Base-by-base conservation (phyloP, 1,140 invertebrate genomes). In the Dryas iulia region DNA sequence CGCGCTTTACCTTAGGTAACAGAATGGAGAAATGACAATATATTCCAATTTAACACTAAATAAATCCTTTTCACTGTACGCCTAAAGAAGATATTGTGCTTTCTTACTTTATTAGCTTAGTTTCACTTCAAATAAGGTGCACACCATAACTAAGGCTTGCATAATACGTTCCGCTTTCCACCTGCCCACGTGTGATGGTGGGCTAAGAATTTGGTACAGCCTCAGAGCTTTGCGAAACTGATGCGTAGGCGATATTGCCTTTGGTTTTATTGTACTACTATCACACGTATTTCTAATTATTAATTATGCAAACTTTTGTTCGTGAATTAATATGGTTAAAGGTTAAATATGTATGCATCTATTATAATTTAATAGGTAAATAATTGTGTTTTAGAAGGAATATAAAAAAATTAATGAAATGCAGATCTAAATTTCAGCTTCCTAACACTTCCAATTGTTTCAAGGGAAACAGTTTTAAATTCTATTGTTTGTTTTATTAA, bases 161-260 rank as follows among this genome's bases (percentile, higher is more conserved):
- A 82, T 84, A 87, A 89, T 58, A 60, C 53, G 78, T 79, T 83
- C 81, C 76, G 79, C 87, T 87, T 89, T 89, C 81, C 83, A 87
- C 76, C 84, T 78, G 79, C 87, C 85, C 87, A 87, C 85, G 80
- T 72, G 39, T 33, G 63, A 10, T 54, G 31, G 79, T 82, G 75
- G 83, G 83, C 71, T 82, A 74, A 79, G 67, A 69, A 80, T 86
- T 81, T 81, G 80, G 82, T 78, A 76, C 77, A 77, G 72, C 59
- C 68, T 59, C 66, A 67, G 71, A 71, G 69, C 62, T 72, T 85
- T 83, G 82, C 78, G 82, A 86, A 86, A 86, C 65, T 18, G 30
- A 56, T 23, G 62, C 61, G 72, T 76, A 66, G 68, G 61, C 31
- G 59, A 62, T 70, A 69, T 56, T 68, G 59, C 39, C 28, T 59